A percentile compares a stretch with the other conserved stretches of the same genome.
Conservation (phyloP, 2,113 vertebrate species). For the Epinephelus fuscoguttatus region DNA sequence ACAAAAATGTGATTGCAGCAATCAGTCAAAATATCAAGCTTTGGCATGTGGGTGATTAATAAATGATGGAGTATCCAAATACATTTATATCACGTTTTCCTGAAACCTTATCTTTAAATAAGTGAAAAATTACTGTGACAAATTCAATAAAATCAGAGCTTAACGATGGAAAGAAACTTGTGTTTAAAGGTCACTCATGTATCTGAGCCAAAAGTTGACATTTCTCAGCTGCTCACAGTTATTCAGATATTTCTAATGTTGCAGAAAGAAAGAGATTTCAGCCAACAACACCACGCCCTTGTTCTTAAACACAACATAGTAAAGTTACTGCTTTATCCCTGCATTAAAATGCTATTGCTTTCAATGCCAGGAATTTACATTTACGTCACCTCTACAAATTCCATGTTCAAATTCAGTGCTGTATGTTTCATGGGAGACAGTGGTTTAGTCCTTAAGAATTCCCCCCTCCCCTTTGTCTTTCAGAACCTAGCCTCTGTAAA, state of each 20-base stretch:
- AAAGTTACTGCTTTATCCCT: neutral
- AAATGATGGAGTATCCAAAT: neutral
- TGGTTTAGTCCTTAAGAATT: neutral
- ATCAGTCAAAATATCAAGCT: neutral
- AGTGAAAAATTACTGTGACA: neutral
- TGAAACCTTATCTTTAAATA: neutral
- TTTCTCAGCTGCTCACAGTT: neutral
- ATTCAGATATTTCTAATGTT: neutral
- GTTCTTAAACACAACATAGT: neutral
- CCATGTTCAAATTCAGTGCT: neutral
- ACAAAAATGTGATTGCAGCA: neutral
- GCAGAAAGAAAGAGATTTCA: neutral
- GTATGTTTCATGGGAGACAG: neutral
- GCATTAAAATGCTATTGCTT: neutral
- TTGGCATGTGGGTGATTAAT: neutral
- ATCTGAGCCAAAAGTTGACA: neutral
- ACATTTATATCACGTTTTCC: neutral
- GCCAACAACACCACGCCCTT: neutral
- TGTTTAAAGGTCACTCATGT: neutral
- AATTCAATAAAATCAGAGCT: neutral
- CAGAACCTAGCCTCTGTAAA: slow-evolving; percentile 1
- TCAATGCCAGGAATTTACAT: neutral
- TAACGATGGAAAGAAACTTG: neutral
- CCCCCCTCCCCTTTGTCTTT: neutral
- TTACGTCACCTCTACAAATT: neutral